Evolutionary conservation across 2,888 invertebrate species (phyloP).

Genomic region (Clivina fossor): DNA sequence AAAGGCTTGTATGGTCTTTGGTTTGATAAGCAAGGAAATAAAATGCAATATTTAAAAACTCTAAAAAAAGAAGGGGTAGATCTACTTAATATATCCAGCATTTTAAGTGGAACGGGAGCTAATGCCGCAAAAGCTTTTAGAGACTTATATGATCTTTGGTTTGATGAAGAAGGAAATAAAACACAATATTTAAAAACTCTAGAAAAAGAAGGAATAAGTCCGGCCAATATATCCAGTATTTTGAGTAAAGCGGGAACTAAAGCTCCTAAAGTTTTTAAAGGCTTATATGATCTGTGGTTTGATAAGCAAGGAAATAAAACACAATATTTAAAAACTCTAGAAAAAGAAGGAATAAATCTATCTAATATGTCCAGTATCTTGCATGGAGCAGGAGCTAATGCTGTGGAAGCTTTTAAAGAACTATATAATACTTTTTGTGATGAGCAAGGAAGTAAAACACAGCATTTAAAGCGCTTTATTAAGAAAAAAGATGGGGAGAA

Average conservation of each 20-base stretch:
- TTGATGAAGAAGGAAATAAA: no score
- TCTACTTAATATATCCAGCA: slow-evolving; percentile 25
- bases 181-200: no score
- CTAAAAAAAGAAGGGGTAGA: no score
- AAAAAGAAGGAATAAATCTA: no score
- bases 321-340: slow-evolving; percentile 19
- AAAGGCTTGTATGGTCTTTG: slow-evolving; percentile 6
- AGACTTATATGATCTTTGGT: slow-evolving; percentile 33
- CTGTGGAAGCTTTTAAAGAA: slow-evolving; percentile 16
- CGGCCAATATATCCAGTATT: slow-evolving; percentile 17
- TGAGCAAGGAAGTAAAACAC: slow-evolving; percentile 16
- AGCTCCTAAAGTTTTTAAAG: slow-evolving; percentile 15
- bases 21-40: slow-evolving; percentile 13
- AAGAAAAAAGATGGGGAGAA: slow-evolving; percentile 38
- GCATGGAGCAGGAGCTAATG: slow-evolving; percentile 16
- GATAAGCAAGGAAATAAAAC: slow-evolving; percentile 11
- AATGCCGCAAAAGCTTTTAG: slow-evolving; percentile 37
- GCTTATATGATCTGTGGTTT: slow-evolving; percentile 17
- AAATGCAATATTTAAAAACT: slow-evolving; percentile 17
- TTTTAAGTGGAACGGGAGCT: slow-evolving; percentile 27
- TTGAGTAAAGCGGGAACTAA: slow-evolving; percentile 6
- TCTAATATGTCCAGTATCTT: slow-evolving; percentile 17
- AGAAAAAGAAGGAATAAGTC: slow-evolving; percentile 1
- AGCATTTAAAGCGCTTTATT: slow-evolving; percentile 37
- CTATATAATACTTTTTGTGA: slow-evolving; percentile 11